These are phyloP conservation scores for Ametastegia equiseti DNA, from an alignment of 2,888 invertebrate species.

Conservation along the genomic window DNA sequence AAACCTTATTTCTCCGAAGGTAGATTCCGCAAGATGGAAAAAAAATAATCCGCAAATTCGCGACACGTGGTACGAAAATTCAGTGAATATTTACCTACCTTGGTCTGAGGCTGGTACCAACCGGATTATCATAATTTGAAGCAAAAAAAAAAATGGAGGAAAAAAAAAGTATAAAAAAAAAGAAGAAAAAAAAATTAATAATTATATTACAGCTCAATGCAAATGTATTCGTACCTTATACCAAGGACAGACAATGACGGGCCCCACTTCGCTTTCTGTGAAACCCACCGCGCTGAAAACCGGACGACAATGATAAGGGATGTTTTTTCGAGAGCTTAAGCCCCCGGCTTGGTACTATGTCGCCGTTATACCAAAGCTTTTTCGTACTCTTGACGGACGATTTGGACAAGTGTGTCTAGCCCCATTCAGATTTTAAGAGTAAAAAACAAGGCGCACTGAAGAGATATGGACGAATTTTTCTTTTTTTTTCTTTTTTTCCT, in stretches of 20 bases:
- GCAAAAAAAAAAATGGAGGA: no score
- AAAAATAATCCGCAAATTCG: not conserved
- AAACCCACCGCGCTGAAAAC: constrained; percentile 12
- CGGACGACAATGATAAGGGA: constrained; percentile 41
- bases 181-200: not conserved
- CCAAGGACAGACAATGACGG: not conserved
- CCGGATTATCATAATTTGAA: not conserved
- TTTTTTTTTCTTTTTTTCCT: not conserved
- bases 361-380: constrained; percentile 14
- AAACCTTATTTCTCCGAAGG: not conserved
- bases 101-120: not conserved
- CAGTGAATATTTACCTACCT: not conserved
- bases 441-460: constrained; percentile 1
- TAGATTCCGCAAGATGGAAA: not conserved
- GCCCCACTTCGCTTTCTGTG: not conserved
- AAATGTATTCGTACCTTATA: not conserved
- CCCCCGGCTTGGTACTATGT: not conserved
- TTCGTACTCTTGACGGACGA: constrained; percentile 18
- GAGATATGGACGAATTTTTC: constrained; percentile 7
- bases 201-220: not conserved
- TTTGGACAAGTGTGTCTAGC: constrained; percentile 28
- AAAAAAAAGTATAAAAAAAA: no score
- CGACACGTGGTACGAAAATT: not conserved
- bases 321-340: constrained; percentile 35
- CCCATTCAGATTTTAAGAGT: constrained; percentile 19